phyloP scores from a whole-genome alignment of 1,140 invertebrate genomes.

The Temnothorax curvispinosus region DNA sequence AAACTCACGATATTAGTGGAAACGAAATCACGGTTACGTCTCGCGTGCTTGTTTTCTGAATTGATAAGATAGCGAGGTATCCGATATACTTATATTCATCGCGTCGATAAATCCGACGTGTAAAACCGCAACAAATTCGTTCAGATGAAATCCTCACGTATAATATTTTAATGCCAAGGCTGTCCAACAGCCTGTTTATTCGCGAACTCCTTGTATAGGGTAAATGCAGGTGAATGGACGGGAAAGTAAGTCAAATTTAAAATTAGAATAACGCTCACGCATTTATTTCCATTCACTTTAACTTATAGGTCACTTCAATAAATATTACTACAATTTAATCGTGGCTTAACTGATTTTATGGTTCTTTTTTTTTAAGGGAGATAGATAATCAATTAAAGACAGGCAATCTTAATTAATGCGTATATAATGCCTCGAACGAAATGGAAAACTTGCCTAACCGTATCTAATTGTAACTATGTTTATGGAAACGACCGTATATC shows the following conservation, averaged over 20 bases:
- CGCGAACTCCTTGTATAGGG: neutral
- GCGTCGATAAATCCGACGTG: neutral
- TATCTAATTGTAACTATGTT: constrained; percentile 28
- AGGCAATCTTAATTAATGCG: neutral
- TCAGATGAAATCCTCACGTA: neutral
- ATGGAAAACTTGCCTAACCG: neutral
- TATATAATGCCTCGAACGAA: neutral
- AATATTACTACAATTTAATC: constrained; percentile 9
- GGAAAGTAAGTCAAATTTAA: constrained; percentile 20
- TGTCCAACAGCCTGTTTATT: neutral
- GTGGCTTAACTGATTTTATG: neutral
- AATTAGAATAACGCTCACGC: neutral
- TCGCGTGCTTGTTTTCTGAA: constrained; percentile 4
- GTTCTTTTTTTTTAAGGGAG: neutral
- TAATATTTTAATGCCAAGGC: constrained; percentile 33
- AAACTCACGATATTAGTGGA: neutral
- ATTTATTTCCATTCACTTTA: constrained; percentile 25
- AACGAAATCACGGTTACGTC: constrained; percentile 15
- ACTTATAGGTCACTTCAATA: neutral
- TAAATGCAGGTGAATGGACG: constrained; percentile 8
- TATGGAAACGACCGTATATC: neutral
- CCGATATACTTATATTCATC: neutral
- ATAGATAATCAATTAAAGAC: neutral
- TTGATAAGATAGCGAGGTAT: constrained; percentile 5
- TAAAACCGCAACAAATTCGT: neutral